These are phyloP conservation scores for Micromys minutus DNA, from an alignment of 2,113 vertebrate genomes.

Conservation along the genomic window DNA sequence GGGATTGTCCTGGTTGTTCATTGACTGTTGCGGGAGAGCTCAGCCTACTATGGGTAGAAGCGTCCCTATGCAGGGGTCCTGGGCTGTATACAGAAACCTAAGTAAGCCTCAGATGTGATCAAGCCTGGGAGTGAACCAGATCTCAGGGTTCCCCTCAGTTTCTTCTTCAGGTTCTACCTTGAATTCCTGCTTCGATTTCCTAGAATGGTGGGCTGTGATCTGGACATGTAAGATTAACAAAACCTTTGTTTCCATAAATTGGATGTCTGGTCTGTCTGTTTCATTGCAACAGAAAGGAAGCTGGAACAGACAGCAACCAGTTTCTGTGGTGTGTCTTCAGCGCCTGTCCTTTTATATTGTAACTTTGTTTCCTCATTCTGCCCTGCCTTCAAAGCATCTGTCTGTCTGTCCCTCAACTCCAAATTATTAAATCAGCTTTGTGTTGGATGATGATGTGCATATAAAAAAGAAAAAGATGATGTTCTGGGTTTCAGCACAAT, in stretches of 20 bases:
- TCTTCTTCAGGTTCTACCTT: neutral
- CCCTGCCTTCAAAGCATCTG: neutral
- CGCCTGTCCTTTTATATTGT: neutral
- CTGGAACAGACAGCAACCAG: neutral
- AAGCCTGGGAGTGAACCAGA: neutral
- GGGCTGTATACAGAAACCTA: neutral
- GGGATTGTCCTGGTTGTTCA: neutral
- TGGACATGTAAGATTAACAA: neutral
- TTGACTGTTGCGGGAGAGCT: too few relatives aligned
- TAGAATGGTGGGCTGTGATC: neutral
- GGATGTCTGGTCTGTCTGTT: neutral
- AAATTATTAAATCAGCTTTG: neutral
- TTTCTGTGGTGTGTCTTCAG: neutral
- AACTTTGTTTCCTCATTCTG: neutral
- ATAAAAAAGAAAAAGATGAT: too few relatives aligned
- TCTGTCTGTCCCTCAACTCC: neutral
- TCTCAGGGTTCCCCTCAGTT: neutral
- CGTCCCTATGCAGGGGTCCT: neutral
- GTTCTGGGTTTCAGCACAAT: too few relatives aligned
- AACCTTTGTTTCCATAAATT: neutral
- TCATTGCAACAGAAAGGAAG: neutral
- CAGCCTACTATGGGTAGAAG: neutral
- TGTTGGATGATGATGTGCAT: too few relatives aligned
- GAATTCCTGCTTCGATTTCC: neutral
- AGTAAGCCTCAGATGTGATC: too few relatives aligned